Conservation (phyloP, 2,113 vertebrate genomes). For the Morone saxatilis region DNA sequence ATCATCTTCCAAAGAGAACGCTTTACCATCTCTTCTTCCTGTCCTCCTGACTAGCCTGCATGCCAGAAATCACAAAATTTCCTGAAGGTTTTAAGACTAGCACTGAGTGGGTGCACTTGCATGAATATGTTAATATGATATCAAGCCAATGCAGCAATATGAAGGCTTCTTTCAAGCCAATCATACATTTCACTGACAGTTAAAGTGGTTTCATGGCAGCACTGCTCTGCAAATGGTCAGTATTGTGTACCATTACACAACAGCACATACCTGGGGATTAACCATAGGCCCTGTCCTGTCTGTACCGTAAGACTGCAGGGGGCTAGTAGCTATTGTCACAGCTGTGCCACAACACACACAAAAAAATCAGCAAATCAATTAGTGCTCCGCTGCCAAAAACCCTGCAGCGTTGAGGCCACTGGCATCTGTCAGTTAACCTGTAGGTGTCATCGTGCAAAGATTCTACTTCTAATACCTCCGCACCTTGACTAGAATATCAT, state of each 20-base stretch:
- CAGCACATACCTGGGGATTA: slow-evolving; percentile 79
- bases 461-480: background rate
- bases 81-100: background rate
- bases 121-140: background rate
- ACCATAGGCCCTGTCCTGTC: slow-evolving; percentile 67
- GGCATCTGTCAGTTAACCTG: background rate
- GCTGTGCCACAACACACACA: slow-evolving; percentile 56
- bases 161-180: slow-evolving; percentile 14
- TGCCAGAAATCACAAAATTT: background rate
- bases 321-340: slow-evolving; percentile 72
- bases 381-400: background rate
- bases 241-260: slow-evolving; percentile 79
- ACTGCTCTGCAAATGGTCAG: slow-evolving; percentile 75
- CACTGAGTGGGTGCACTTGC: background rate
- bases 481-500: background rate
- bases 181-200: background rate
- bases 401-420: background rate
- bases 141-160: background rate
- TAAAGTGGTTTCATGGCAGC: slow-evolving; percentile 49
- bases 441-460: background rate
- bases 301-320: slow-evolving; percentile 65
- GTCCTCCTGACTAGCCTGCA: background rate
- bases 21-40: background rate
- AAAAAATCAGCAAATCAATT: slow-evolving; percentile 40
- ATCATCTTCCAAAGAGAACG: background rate